Evolutionary conservation across 2,888 invertebrate species (phyloP), one percentile per base, ranked within the genome.

Genomic region (Drosophila neoperkinsi): DNA sequence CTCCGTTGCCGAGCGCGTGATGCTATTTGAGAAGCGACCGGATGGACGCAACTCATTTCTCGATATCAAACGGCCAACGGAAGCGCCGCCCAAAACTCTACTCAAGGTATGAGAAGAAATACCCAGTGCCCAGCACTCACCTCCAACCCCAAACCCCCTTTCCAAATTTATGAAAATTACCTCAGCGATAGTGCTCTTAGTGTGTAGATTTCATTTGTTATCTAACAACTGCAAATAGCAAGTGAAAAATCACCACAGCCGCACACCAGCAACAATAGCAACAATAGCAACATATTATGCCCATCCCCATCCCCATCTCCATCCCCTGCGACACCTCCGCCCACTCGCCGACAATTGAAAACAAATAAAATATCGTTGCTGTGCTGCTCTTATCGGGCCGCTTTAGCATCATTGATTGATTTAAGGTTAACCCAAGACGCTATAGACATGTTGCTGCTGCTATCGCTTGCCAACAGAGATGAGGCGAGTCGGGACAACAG

Each of bases 21-120:
- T 98, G 77, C 97, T 98, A 93, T 98, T 98, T 92, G 98, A 98
- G 93, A 96, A 97, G 93, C 97, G 97, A 90, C 98, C 97, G 43
- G 97, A 97, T 91, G 97, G 91, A 31, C 95, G 95, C 87, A 88
- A 84, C 66, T 94, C 95, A 79, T 88, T 88, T 84, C 91, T 93
- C 93, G 77, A 94, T 94, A 94, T 95, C 94, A 92, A 94, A 92
- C 89, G 92, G 16, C 92, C 92, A 50, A 72, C 67, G 34, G 92
- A 92, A 58, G 66, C 91, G 68, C 87, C 91, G 68, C 92, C 92
- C 55, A 92, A 88, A 78, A 84, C 80, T 62, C 76, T 92, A 46
- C 77, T 91, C 31, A 92, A 91, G 91, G 92, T 92, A 66, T 53
- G 78, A 18, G 30, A 31, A 5, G 33, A 52, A 16, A 16, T 16